Percentiles rank a stretch among this genome's conserved stretches.
Conservation (phyloP, 1,140 invertebrate species). For the Euura saliciscinereae region DNA sequence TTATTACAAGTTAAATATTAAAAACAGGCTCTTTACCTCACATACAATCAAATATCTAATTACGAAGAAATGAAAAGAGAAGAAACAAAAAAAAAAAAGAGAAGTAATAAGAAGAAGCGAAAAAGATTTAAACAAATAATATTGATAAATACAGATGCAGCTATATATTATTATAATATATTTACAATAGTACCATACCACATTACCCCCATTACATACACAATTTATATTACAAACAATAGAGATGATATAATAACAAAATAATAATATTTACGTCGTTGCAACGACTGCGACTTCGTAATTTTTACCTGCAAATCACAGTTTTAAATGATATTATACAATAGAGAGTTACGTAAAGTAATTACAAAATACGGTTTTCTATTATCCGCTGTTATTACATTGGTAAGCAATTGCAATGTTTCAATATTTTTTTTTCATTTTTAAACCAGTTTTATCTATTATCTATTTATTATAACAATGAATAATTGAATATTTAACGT, state of each 20-base stretch:
- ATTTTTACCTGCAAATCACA: neutral
- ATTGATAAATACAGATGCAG: conserved; percentile 45
- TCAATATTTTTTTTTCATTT: conserved; percentile 22
- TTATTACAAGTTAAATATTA: neutral
- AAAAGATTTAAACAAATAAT: too few relatives aligned
- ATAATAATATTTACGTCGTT: conserved; percentile 21
- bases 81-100: too few relatives aligned
- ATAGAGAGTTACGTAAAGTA: conserved; percentile 4
- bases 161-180: conserved; percentile 61
- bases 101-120: too few relatives aligned
- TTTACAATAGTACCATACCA: conserved; percentile 43
- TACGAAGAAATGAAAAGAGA: too few relatives aligned
- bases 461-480: too few relatives aligned
- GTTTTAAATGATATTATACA: conserved; percentile 44
- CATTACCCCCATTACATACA: conserved; percentile 20
- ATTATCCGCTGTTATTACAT: conserved; percentile 54
- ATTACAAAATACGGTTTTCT: conserved; percentile 34
- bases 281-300: conserved; percentile 46
- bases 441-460: too few relatives aligned
- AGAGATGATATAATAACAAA: conserved; percentile 37
- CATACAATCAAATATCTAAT: conserved; percentile 59
- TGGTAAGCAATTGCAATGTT: conserved; percentile 44
- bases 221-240: conserved; percentile 36
- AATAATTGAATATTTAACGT: too few relatives aligned
- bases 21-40: conserved; percentile 59